Conservation (phyloP, 2,797 vertebrate species). For the Rhabdomys pumilio region DNA sequence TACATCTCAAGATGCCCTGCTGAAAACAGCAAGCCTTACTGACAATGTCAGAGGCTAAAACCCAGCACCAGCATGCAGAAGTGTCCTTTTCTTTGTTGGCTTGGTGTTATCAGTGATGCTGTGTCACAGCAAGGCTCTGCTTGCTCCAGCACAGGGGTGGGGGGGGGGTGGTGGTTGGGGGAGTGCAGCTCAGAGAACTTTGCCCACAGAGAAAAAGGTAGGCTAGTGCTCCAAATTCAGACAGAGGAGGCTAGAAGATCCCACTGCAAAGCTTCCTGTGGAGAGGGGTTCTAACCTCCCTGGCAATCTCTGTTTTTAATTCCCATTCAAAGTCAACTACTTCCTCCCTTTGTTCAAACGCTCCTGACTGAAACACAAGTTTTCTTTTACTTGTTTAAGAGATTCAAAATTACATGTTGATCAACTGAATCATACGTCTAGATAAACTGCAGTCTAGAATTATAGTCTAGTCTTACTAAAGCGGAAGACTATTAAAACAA, state of each 20-base stretch:
- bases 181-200: not conserved
- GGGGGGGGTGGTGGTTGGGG: not conserved
- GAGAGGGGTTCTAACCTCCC: not conserved
- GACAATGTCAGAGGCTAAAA: constrained; percentile 44
- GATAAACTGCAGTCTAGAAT: constrained; percentile 31
- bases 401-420: constrained; percentile 56
- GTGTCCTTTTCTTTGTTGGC: not conserved
- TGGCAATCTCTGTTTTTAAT: not conserved
- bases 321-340: not conserved
- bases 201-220: not conserved
- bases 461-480: constrained; percentile 2
- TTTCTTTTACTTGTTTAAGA: constrained; percentile 25
- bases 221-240: not conserved
- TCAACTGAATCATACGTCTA: constrained; percentile 8
- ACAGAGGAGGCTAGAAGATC: not conserved
- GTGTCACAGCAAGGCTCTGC: not conserved
- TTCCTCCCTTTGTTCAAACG: not conserved
- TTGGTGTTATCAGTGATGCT: not conserved
- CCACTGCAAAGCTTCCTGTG: constrained; percentile 3
- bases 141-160: not conserved
- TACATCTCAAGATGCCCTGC: constrained; percentile 56
- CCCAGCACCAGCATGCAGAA: not conserved
- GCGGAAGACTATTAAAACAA: constrained; percentile 15
- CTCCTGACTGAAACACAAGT: not conserved
- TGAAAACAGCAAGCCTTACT: constrained; percentile 64